Base-by-base conservation (phyloP, 2,797 vertebrate species). In the Oryzias sinensis region DNA sequence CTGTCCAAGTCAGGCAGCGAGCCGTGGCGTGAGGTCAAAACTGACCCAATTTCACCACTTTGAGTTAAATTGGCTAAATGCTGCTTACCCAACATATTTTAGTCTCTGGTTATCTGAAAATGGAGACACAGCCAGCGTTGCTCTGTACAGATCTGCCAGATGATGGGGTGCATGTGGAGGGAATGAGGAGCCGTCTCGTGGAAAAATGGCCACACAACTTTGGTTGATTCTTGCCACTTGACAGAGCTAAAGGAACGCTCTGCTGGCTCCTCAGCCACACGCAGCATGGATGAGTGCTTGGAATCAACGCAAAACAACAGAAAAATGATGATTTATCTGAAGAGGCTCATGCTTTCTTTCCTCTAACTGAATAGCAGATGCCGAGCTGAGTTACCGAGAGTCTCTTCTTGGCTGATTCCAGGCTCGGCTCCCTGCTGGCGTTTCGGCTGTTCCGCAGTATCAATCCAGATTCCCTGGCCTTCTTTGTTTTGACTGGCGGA, bases 401-500 rank as follows among this genome's bases (percentile, higher is more conserved):
- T 88, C 89, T 91, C 83, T 90, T 93, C 84, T 87, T 87, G 80
- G 82, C 81, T 22, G 71, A 49, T 1, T 93, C 91, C 74, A 80
- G 76, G 78, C 76, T 77, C 14, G 75, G 74, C 29, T 93, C 91
- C 82, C 88, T 88, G 86, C 82, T 81, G 17, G 60, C 76, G 63
- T 68, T 90, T 59, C 90, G 88, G 74, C 90, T 93, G 83, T 92
- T 92, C 67, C 92, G 86, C 59, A 93, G 89, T 69, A 92, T 91
- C 20, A 92, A 84, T 55, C 90, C 90, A 1, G 92, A 92, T 80
- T 92, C 91, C 60, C 90, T 83, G 65, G 90, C 91, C 85, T 93
- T 93, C 86, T 91, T 90, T 22, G 90, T 91, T 86, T 93, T 93
- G 44, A 93, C 89, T 0, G 92, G 92, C 0, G 91, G 91, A 15